Conservation (phyloP, 1,140 invertebrate species). For the Zaprionus lachaisei region DNA sequence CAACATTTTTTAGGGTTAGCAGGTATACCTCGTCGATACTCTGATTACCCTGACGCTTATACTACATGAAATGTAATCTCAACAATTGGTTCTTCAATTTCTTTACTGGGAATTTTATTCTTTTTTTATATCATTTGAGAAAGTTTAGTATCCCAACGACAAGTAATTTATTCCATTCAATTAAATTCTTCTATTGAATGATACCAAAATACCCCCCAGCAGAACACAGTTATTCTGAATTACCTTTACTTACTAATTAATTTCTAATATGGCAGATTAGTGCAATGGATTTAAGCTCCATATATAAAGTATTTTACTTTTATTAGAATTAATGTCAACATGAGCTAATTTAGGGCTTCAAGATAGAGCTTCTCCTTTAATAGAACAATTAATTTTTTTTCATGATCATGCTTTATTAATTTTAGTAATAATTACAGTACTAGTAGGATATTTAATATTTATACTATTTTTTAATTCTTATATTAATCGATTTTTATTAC, state of each 20-base stretch:
- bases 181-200: conserved; percentile 87
- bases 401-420: conserved; percentile 87
- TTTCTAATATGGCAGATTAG: conserved; percentile 86
- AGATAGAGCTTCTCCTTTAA: conserved; percentile 86
- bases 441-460: conserved; percentile 87
- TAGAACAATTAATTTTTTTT: conserved; percentile 87
- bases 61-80: conserved; percentile 88
- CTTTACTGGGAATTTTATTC: conserved; percentile 85
- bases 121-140: conserved; percentile 86
- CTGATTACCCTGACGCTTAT: conserved; percentile 89
- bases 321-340: conserved; percentile 85
- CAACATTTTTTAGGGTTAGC: conserved; percentile 91
- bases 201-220: conserved; percentile 86
- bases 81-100: conserved; percentile 87
- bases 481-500: conserved; percentile 85
- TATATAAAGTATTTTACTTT: conserved; percentile 86
- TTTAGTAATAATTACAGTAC: conserved; percentile 86
- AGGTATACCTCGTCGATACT: conserved; percentile 90
- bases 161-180: conserved; percentile 84
- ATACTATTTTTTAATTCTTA: conserved; percentile 85
- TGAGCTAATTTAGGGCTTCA: conserved; percentile 86
- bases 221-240: conserved; percentile 86
- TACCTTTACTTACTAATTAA: conserved; percentile 85
- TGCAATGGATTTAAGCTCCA: conserved; percentile 87
- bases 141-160: conserved; percentile 84